These are phyloP conservation scores for Anoplophora glabripennis DNA, from an alignment of 1,140 invertebrate species.

Conservation along the genomic window DNA sequence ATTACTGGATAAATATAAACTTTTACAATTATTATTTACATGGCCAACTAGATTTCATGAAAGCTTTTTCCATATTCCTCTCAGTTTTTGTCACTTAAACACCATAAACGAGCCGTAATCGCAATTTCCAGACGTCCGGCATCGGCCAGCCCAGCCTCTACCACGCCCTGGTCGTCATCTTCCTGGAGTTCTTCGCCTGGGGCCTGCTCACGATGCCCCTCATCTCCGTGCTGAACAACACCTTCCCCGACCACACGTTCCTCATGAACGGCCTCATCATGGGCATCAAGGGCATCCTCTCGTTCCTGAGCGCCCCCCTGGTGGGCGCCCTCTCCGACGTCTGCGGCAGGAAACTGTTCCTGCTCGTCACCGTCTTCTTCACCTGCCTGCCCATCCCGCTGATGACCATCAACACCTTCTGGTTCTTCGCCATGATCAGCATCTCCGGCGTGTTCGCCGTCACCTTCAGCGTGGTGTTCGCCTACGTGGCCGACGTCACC, in stretches of 20 bases:
- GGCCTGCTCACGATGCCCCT: conserved; percentile 97
- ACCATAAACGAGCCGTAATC: no score
- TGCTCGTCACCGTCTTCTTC: conserved; percentile 97
- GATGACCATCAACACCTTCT: conserved; percentile 99
- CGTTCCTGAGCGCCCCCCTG: conserved; percentile 94
- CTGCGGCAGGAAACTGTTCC: conserved; percentile 94
- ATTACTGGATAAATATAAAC: no score
- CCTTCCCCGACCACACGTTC: conserved; percentile 98
- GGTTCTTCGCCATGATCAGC: conserved; percentile 99
- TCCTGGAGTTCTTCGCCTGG: conserved; percentile 99
- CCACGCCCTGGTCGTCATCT: conserved; percentile 98
- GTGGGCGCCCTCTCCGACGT: conserved; percentile 95
- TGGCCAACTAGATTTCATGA: no score
- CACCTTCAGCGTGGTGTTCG: conserved; percentile 98
- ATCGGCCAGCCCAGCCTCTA: conserved; percentile 93
- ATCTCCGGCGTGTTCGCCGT: conserved; percentile 98
- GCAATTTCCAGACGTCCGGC: conserved; percentile 75
- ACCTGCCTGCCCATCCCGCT: conserved; percentile 98
- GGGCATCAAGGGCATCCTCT: conserved; percentile 91
- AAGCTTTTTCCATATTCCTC: no score
- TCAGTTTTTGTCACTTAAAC: no score
- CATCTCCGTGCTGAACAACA: conserved; percentile 94
- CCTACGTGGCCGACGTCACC: conserved; percentile 99
- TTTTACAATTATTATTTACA: no score
- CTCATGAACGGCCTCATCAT: conserved; percentile 99